Base-by-base conservation (phyloP, 2,888 invertebrate genomes). In the Osedax frankpressi region DNA sequence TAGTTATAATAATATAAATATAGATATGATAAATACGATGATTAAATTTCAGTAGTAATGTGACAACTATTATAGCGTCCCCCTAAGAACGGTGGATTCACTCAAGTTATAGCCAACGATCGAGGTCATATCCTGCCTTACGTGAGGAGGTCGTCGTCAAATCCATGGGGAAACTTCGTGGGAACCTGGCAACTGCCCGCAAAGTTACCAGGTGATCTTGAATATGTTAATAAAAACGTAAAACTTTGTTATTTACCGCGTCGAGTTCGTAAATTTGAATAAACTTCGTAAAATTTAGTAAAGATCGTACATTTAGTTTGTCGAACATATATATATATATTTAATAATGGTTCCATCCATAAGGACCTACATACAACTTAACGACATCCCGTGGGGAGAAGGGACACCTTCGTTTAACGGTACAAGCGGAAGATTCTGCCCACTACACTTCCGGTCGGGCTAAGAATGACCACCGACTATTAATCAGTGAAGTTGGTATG, bases 121-220 rank as follows among this genome's bases (percentile, higher is more conserved):
- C 74, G 80, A 63, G 84, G 84, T 3, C 82, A 83, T 76, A 75
- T 84, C 26, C 71, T 80, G 27, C 75, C 79, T 29, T 81, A 80
- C 19, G 80, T 82, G 2, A 79, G 78, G 67, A 78, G 80, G 70
- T 80, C 79, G 11, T 76, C 80, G 30, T 77, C 79, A 29, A 82
- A 82, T 44, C 83, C 84, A 72, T 84, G 83, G 82, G 83, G 83
- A 24, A 79, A 78, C 24, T 83, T 80, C 78, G 80, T 83, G n/a
- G 83, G 83, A 28, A 84, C 84, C 25, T 84, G 82, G 81, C 83
- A 84, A 70, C 77, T 84, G 78, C 84, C 83, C 24, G 74, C 78
- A 59, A 79, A 80, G 75, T 80, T 84, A 74, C 82, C 83, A 79
- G 83, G 83, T 75, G 6, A 19, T 30, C 25, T 25, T n/a, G 27